Percentiles rank a stretch among this genome's conserved stretches.
These are phyloP conservation scores for Acrobasis suavella DNA, from an alignment of 2,888 invertebrate species.

Conservation along the genomic window DNA sequence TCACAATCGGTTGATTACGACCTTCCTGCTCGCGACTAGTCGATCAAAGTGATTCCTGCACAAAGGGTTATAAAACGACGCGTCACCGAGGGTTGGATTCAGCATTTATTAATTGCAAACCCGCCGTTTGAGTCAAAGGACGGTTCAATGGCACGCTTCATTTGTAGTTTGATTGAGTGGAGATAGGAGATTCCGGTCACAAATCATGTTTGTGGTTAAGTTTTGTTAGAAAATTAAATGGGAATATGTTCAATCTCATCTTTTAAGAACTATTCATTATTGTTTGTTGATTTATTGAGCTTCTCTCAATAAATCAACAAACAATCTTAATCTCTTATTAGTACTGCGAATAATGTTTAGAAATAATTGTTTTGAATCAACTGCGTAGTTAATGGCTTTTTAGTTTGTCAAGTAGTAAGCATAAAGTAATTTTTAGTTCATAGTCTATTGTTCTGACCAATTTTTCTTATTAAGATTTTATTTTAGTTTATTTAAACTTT, in stretches of 20 bases:
- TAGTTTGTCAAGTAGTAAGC: no score
- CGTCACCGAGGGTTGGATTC: conserved; percentile 56
- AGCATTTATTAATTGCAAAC: conserved; percentile 64
- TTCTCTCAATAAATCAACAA: no score
- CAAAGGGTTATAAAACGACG: conserved; percentile 72
- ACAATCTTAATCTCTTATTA: no score
- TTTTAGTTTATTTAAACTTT: neutral
- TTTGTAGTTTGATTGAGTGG: conserved; percentile 16
- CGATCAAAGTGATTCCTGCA: conserved; percentile 72
- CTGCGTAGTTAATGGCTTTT: no score
- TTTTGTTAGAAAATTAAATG: conserved; percentile 12
- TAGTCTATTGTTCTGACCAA: no score
- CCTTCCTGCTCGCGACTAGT: conserved; percentile 60
- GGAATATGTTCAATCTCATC: neutral
- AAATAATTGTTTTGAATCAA: no score
- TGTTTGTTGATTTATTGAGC: no score
- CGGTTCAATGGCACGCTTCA: conserved; percentile 14
- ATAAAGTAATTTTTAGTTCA: no score
- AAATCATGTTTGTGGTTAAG: conserved; percentile 16
- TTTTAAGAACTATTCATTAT: neutral
- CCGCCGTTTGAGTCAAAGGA: conserved; percentile 37
- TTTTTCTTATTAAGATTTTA: neutral
- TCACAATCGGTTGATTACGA: conserved; percentile 65
- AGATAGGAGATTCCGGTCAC: conserved; percentile 17
- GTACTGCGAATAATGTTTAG: no score